Conservation (phyloP, 2,797 vertebrate species). For the Oreonectes daqikongensis region DNA sequence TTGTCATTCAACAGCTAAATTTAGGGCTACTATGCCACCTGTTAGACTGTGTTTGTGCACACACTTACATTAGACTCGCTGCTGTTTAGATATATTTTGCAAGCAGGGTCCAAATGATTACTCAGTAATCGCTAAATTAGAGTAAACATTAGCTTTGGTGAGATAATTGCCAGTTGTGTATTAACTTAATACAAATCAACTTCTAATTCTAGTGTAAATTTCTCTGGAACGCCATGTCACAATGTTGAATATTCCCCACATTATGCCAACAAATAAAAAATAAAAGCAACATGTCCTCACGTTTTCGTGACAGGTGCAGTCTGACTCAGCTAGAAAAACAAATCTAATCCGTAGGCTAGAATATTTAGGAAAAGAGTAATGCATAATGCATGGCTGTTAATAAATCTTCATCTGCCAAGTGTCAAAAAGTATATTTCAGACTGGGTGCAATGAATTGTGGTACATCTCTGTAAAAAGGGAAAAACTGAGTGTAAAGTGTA, state of each 20-base stretch:
- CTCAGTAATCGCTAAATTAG: no score
- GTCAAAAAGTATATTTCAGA: constrained; percentile 4
- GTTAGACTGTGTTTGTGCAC: not conserved
- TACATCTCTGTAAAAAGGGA: constrained; percentile 28
- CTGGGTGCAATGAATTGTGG: constrained; percentile 5
- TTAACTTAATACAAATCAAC: no score
- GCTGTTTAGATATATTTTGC: not conserved
- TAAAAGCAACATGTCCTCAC: no score
- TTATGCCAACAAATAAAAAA: no score
- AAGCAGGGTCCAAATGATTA: not conserved
- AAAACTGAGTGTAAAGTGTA: constrained; percentile 20
- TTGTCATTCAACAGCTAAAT: constrained; percentile 28
- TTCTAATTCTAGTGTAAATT: no score
- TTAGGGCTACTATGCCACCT: not conserved
- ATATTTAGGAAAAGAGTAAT: not conserved
- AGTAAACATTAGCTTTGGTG: no score
- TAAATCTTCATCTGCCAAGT: not conserved
- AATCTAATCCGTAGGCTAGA: no score
- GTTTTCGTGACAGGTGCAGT: no score
- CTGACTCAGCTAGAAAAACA: no score
- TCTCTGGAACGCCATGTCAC: no score
- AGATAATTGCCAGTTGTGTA: not conserved
- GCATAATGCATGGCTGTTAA: not conserved
- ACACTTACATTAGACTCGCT: not conserved
- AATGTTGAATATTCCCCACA: no score